Percentiles rank a stretch among this genome's conserved stretches.
phyloP scores from a whole-genome alignment of 1,140 invertebrate species.

The Oryctes rhinoceros region DNA sequence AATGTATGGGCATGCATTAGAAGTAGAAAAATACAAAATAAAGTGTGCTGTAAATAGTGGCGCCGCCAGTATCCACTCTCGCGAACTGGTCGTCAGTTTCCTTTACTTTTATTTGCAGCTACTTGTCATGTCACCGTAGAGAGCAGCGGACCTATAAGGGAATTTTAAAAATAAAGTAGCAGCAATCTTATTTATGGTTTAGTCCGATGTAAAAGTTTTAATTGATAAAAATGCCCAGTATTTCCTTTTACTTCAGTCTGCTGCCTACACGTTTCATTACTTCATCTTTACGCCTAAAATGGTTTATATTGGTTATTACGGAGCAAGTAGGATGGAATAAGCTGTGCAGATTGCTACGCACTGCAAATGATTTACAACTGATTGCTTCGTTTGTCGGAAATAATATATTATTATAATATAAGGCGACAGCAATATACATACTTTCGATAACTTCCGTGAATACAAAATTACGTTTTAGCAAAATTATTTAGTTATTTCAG shows the following conservation, averaged over 20 bases:
- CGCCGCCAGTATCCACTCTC: constrained; percentile 40
- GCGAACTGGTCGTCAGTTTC: constrained; percentile 33
- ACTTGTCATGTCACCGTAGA: constrained; percentile 44
- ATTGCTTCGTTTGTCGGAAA: background rate
- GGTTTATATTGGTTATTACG: constrained; percentile 22
- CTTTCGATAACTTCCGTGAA: too few relatives aligned
- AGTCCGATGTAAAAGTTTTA: constrained; percentile 39
- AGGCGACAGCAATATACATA: background rate
- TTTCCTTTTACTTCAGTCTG: background rate
- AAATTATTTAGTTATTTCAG: too few relatives aligned
- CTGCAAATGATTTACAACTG: background rate
- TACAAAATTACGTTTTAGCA: too few relatives aligned
- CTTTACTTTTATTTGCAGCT: constrained; percentile 43
- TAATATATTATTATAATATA: background rate
- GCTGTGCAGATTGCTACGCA: background rate
- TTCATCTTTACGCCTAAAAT: background rate
- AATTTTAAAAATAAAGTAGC: constrained; percentile 45
- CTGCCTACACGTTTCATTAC: background rate
- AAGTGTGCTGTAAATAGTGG: constrained; percentile 36
- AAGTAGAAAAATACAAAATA: constrained; percentile 40
- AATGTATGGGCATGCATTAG: constrained; percentile 25
- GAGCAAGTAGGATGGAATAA: background rate
- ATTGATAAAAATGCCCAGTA: constrained; percentile 10
- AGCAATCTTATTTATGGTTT: constrained; percentile 44
- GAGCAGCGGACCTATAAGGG: constrained; percentile 38